Evolutionary conservation across 1,140 invertebrate species (phyloP).

Genomic region (Mercenaria mercenaria): DNA sequence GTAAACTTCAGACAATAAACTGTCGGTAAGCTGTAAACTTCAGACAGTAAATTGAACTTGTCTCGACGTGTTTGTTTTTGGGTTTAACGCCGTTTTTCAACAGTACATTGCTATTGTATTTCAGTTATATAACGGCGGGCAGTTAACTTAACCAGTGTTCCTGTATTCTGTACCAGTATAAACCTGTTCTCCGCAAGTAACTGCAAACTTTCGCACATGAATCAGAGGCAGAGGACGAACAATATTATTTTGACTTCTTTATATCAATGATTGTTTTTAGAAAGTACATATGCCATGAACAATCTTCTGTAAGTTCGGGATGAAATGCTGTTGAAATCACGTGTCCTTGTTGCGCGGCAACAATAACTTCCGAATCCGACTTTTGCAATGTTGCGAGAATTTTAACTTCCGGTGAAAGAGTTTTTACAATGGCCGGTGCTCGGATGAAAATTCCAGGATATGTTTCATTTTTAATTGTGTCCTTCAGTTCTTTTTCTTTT

Average conservation of each 20-base stretch:
- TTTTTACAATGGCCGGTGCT: conserved; percentile 78
- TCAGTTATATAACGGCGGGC: too few relatives aligned
- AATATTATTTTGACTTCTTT: neutral
- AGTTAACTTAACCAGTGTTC: too few relatives aligned
- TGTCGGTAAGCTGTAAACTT: too few relatives aligned
- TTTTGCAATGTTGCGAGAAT: conserved; percentile 74
- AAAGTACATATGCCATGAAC: conserved; percentile 81
- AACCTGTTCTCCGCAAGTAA: too few relatives aligned
- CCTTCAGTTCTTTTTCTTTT: conserved; percentile 57
- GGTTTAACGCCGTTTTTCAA: too few relatives aligned
- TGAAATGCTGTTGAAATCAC: conserved; percentile 82
- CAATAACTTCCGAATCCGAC: conserved; percentile 67
- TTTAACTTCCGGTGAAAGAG: conserved; percentile 66
- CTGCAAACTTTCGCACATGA: too few relatives aligned
- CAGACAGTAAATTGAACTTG: too few relatives aligned
- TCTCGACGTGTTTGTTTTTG: too few relatives aligned
- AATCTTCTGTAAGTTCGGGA: conserved; percentile 81
- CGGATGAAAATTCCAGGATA: conserved; percentile 81
- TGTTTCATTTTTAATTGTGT: conserved; percentile 32
- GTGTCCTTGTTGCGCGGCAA: conserved; percentile 79
- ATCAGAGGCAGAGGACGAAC: too few relatives aligned
- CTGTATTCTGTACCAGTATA: too few relatives aligned
- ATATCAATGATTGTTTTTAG: conserved; percentile 47
- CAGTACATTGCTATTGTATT: too few relatives aligned
- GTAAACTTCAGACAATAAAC: too few relatives aligned